phyloP scores from a whole-genome alignment of 2,888 invertebrate species.

The Metellina segmentata region DNA sequence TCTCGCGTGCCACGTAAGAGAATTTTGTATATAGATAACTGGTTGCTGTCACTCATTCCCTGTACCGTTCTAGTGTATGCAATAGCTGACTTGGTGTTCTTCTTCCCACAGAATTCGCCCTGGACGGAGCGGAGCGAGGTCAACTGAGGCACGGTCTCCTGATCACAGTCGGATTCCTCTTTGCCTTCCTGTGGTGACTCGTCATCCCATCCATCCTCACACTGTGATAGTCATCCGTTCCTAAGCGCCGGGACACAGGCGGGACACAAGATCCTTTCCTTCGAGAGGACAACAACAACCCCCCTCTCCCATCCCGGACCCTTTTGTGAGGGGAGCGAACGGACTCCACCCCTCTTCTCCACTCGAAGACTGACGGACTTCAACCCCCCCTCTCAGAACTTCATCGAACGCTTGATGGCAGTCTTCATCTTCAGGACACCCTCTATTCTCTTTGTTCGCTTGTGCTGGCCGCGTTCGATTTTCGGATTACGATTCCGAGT shows the following conservation, averaged over 20 bases:
- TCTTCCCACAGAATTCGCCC: background rate
- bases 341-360: background rate
- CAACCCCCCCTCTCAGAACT: background rate
- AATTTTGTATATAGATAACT: too few species aligned
- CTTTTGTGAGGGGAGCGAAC: constrained; percentile 1
- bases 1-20: too few species aligned
- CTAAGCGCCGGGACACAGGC: constrained; percentile 12
- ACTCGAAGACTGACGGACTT: constrained; percentile 3
- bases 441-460: too few species aligned
- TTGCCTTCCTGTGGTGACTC: constrained; percentile 66
- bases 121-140: constrained; percentile 7
- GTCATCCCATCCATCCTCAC: constrained; percentile 66
- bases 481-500: background rate
- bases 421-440: background rate
- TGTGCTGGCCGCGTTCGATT: too few species aligned
- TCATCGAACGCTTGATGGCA: background rate
- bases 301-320: background rate
- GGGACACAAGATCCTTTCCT: too few species aligned
- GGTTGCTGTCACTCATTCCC: too few species aligned
- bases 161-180: constrained; percentile 34
- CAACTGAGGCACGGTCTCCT: constrained; percentile 19
- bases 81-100: background rate
- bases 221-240: constrained; percentile 74
- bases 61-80: too few species aligned
- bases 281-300: background rate